phyloP scores from a whole-genome alignment of 2,797 vertebrate species.

The Pteronotus mesoamericanus region DNA sequence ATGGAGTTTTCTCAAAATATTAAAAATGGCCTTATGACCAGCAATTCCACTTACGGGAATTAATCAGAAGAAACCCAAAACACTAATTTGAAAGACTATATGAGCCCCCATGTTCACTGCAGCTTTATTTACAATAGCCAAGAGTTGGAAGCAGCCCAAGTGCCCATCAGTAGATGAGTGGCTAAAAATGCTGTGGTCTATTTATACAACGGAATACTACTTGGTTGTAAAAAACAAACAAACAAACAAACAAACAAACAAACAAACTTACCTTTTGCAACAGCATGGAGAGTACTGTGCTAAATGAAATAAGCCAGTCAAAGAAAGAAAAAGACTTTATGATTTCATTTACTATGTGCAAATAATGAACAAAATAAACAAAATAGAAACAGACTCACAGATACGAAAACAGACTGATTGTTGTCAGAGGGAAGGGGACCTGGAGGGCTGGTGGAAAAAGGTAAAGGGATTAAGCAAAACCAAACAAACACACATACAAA shows the following conservation, averaged over 20 bases:
- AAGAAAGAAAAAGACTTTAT: neutral
- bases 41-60: neutral
- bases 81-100: neutral
- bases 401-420: neutral
- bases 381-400: neutral
- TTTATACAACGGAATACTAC: neutral
- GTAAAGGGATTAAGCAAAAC: neutral
- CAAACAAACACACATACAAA: neutral
- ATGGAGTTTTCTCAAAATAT: neutral
- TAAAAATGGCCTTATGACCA: neutral
- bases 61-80: neutral
- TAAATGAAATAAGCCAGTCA: neutral
- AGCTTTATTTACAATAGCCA: neutral
- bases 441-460: neutral
- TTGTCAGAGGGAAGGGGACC: neutral
- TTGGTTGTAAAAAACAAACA: neutral
- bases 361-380: neutral
- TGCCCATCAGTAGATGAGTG: neutral
- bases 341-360: neutral
- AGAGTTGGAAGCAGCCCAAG: neutral
- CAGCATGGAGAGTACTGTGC: neutral
- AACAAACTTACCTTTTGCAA: neutral
- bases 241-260: too few relatives aligned
- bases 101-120: neutral
- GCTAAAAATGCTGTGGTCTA: neutral